Evolutionary conservation across 2,888 invertebrate genomes (phyloP), one percentile per base, ranked within the genome.

Genomic region (Cataglyphis cursor): DNA sequence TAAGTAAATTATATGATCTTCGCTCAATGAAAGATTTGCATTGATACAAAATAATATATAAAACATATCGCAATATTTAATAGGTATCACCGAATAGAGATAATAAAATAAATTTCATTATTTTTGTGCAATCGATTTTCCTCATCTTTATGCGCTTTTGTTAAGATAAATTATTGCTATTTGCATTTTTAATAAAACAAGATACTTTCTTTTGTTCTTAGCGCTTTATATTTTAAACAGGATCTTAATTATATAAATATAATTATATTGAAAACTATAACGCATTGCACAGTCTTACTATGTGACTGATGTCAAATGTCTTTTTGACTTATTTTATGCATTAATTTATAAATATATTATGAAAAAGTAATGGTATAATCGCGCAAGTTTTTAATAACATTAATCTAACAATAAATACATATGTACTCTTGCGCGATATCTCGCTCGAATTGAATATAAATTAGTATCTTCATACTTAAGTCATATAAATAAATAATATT

Each of bases 401-500:
- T 66, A 78, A 21, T 57, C 41, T 68, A 28, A 28, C 28, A 28
- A 1, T 24, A 72, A 70, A 72, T 72, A 44, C 12, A 24, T 48
- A 72, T 21, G 35, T n/a, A 35, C 31, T 15, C 18, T 57, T 15
- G 24, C 3, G 59, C 59, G 10, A 68, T 12, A 31, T 35, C 41
- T 31, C 66, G 64, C 31, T 75, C 24, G 8, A 48, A 59, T 78
- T 82, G 31, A 76, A 88, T 83, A 88, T 83, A 83, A 88, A 86
- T 86, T 85, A 88, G 59, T 38, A 61, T 81, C 21, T 65, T 38
- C 28, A 4, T 65, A 28, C 62, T 80, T 44, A 44, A 10, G 38
- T 41, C n/a, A 51, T 38, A 21, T 78, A 66, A 84, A 87, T 85
- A 85, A 88, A 88, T 88, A 88, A 84, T 76, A 41, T 76, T 2